Percentiles rank a stretch among this genome's conserved stretches.
phyloP scores from a whole-genome alignment of 2,113 vertebrate genomes.

The Oryzias celebensis region DNA sequence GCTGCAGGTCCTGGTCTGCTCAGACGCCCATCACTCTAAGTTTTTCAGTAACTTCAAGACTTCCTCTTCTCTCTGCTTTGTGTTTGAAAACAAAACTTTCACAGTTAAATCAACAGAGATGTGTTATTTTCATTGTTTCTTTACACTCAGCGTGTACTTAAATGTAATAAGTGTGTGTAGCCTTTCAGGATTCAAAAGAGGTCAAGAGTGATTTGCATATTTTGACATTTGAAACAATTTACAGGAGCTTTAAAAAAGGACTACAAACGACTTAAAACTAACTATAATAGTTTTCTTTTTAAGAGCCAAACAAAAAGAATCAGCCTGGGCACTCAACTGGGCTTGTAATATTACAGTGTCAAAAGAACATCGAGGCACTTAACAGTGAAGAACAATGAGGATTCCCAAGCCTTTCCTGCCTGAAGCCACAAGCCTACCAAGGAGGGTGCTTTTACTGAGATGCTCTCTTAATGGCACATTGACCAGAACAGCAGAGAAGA shows the following conservation, averaged over 20 bases:
- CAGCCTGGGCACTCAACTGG: conserved; percentile 34
- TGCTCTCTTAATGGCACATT: conserved; percentile 35
- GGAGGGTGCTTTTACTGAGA: conserved; percentile 33
- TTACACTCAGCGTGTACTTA: conserved; percentile 10
- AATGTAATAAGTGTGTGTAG: conserved; percentile 30
- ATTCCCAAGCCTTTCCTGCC: conserved; percentile 52
- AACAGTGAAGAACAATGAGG: conserved; percentile 59
- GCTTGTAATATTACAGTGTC: conserved; percentile 57
- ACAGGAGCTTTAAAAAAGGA: conserved; percentile 15
- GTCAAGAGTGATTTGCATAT: conserved; percentile 62
- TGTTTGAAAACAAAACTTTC: neutral
- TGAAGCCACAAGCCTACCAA: conserved; percentile 23
- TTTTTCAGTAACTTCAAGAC: neutral
- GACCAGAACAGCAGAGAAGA: conserved; percentile 23
- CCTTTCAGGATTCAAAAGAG: conserved; percentile 45
- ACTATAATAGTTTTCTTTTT: conserved; percentile 17
- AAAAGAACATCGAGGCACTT: conserved; percentile 48
- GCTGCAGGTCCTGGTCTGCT: conserved; percentile 28
- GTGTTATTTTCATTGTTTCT: neutral
- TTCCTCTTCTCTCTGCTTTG: too few species aligned
- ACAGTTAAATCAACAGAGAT: neutral
- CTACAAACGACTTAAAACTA: conserved; percentile 47
- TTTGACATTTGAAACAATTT: conserved; percentile 67
- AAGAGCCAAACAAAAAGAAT: conserved; percentile 31
- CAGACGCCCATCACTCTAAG: neutral